phyloP scores from a whole-genome alignment of 2,113 vertebrate species.

The Mustela lutreola region DNA sequence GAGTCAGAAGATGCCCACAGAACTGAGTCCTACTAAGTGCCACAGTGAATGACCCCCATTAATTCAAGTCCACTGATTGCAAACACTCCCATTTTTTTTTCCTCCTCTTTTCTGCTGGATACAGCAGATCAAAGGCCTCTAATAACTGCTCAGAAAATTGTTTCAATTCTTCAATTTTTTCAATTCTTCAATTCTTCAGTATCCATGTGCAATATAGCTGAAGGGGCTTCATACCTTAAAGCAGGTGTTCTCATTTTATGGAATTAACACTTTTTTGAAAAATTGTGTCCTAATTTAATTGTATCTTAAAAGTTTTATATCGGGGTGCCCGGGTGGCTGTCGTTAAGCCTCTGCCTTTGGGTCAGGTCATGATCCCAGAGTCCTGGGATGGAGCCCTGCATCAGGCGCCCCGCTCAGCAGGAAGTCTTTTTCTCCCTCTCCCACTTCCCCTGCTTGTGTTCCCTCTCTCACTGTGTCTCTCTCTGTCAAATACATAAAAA shows the following conservation, averaged over 20 bases:
- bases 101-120: background rate
- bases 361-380: too few relatives aligned
- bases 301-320: slow-evolving; percentile 29
- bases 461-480: too few relatives aligned
- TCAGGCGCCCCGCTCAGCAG: too few relatives aligned
- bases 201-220: background rate
- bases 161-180: slow-evolving; percentile 7
- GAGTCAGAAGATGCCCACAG: background rate
- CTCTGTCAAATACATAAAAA: too few relatives aligned
- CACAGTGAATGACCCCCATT: background rate
- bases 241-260: background rate
- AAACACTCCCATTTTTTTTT: background rate
- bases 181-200: background rate
- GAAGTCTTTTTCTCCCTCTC: too few relatives aligned
- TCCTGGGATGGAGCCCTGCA: too few relatives aligned
- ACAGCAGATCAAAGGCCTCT: background rate
- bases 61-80: background rate
- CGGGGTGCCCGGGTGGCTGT: too few relatives aligned
- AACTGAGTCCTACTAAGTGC: background rate
- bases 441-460: too few relatives aligned
- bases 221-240: background rate
- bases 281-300: background rate
- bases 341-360: too few relatives aligned
- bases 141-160: slow-evolving; percentile 30
- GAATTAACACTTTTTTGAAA: slow-evolving; percentile 24